Evolutionary conservation across 2,797 vertebrate genomes (phyloP), one percentile per base, ranked within the genome.

Genomic region (Acanthurus leucopareius): DNA sequence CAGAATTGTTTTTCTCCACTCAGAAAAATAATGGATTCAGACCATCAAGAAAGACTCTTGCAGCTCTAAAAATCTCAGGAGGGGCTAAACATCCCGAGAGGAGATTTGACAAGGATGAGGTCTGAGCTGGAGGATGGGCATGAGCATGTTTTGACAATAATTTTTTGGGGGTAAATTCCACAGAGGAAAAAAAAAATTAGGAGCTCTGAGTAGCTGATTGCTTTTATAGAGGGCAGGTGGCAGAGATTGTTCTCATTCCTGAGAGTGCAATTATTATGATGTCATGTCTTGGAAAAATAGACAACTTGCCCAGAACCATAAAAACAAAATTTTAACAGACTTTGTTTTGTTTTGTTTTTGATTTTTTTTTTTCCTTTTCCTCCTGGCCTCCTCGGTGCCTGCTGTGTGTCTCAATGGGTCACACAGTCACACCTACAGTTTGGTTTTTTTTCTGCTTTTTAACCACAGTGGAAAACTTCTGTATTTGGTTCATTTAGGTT

Each of bases 1-100:
- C 44, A 60, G 77, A 91, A 89, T 82, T 88, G 85, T 92, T 91
- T 86, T 88, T 69, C 68, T 49, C 57, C 10, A 15, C 15, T 76
- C 4, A 0, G 19, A 71, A 69, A 35, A 57, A 17, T 61, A 58
- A 38, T 49, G 22, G 42, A 52, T 69, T 75, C 59, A 68, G 52
- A 62, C 44, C 62, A 66, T 66, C 58, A 69, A 59, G 54, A 68
- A 44, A 32, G 40, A 68, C 16, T 76, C 19, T 22, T 1, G 0
- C 9, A 5, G 49, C 51, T 66, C 68, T 57, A 77, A 59, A 69
- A 71, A 32, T 11, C 8, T 48, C 8, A 15, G 45, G 51, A 62
- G 28, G 67, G n/a, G 19, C 0, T 0, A 3, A 10, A 45, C 38
- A n/a, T 48, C 49, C 28, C 11, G 9, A n/a, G 40, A 45, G 22